Conservation (phyloP, 2,797 vertebrate genomes). For the Orestias chungarensis region DNA sequence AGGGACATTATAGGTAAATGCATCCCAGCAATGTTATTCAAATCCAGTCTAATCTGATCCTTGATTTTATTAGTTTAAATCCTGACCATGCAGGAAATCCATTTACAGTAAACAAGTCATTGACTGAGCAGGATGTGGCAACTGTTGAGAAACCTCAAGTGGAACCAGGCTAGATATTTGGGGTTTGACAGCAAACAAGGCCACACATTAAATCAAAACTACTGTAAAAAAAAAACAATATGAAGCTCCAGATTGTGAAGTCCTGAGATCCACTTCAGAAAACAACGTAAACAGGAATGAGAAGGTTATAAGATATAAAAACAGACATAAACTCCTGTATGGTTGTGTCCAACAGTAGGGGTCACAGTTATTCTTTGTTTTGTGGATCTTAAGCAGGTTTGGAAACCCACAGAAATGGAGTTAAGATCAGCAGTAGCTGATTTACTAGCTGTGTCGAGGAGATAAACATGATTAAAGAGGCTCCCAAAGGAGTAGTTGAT, state of each 20-base stretch:
- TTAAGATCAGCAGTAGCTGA: neutral
- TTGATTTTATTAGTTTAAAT: neutral
- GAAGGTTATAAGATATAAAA: too few relatives aligned
- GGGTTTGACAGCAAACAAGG: too few relatives aligned
- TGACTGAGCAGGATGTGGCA: neutral
- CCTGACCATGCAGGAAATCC: neutral
- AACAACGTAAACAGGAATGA: too few relatives aligned
- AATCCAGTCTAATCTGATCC: neutral
- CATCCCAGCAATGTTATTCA: neutral
- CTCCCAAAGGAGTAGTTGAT: neutral
- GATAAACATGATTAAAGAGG: neutral
- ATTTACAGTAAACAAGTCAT: neutral
- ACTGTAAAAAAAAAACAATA: too few relatives aligned
- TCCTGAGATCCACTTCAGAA: too few relatives aligned
- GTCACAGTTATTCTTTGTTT: neutral
- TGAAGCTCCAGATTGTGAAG: too few relatives aligned
- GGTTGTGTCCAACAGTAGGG: too few relatives aligned
- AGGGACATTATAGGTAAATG: neutral
- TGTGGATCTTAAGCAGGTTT: neutral
- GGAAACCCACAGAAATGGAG: neutral
- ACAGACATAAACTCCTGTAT: too few relatives aligned
- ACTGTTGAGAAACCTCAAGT: neutral
- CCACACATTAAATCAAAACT: too few relatives aligned
- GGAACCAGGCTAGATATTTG: neutral
- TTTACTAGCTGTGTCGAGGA: neutral